These are phyloP conservation scores for Drosophila bifasciata DNA, from an alignment of 1,140 invertebrate species.

Conservation along the genomic window DNA sequence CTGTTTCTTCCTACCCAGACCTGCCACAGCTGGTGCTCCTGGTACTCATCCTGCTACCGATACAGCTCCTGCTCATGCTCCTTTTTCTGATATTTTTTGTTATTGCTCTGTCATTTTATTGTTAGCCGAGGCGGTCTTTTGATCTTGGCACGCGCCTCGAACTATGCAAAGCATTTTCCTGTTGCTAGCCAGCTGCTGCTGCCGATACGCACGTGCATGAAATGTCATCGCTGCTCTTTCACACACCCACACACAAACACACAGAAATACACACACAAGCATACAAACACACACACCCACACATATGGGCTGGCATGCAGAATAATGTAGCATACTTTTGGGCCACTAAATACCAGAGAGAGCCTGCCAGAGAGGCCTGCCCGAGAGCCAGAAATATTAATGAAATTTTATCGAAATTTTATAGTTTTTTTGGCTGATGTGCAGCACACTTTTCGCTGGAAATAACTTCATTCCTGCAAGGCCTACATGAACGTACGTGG, in stretches of 20 bases:
- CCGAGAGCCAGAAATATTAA: constrained; percentile 24
- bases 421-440: constrained; percentile 26
- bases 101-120: constrained; percentile 76
- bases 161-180: constrained; percentile 65
- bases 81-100: constrained; percentile 13
- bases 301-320: not conserved
- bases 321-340: constrained; percentile 31
- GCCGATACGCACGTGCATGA: constrained; percentile 56
- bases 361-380: not conserved
- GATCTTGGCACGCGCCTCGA: constrained; percentile 49
- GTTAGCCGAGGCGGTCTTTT: constrained; percentile 56
- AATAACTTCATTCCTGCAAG: constrained; percentile 25
- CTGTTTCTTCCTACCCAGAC: constrained; percentile 31
- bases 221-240: constrained; percentile 51
- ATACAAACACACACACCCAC: not conserved
- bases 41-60: no score
- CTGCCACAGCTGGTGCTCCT: not conserved
- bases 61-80: no score
- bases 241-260: constrained; percentile 12
- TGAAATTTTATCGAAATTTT: constrained; percentile 49
- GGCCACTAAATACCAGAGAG: constrained; percentile 31
- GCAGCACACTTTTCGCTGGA: not conserved
- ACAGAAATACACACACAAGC: constrained; percentile 5
- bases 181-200: constrained; percentile 11
- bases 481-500: not conserved